Base-by-base conservation (phyloP, 2,113 vertebrate species). In the Mesitornis unicolor region DNA sequence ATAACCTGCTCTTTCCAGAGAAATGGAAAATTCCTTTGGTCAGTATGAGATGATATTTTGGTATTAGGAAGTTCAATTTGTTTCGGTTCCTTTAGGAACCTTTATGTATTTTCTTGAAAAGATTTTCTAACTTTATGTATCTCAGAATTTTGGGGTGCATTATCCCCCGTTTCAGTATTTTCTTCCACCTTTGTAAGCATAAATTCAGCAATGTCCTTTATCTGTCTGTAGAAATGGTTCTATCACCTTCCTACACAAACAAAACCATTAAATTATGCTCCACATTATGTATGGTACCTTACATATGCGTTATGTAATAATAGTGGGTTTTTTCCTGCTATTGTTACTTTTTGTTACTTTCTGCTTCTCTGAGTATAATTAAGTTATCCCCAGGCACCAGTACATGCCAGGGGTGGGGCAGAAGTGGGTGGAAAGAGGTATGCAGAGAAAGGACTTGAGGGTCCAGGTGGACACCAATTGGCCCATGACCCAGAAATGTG, bases 391-490 rank as follows among this genome's bases (percentile, higher is more conserved):
- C 17, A 74, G 14, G 6, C 29, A 65, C 29, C 2, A 64, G 4
- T n/a, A 21, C 1, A 1, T 25, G 35, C 12, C 48, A 7, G 9
- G 3, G 5, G 4, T 40, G 15, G 8, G 25, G 8, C 10, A n/a
- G 31, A 10, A 3, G 6, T 28, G 8, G 8, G 43, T 82, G 24
- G 16, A 67, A 83, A 61, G 16, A 28, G 25, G 22, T 36, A 16
- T n/a, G 51, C 4, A 67, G 43, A 57, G 17, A 51, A 70, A 6
- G 4, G 21, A 16, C 24, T 6, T 45, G 21, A 3, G 11, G 3
- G 5, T 76, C 22, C 28, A 33, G 25, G 11, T 35, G 33, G 22
- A 9, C 33, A 26, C 7, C 43, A 76, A 3, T 12, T 2, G 76
- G 36, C 12, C 24, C 18, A 29, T 36, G 9, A 53, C 15, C 3